Percentiles rank a stretch among this genome's conserved stretches.
Evolutionary conservation across 1,140 invertebrate species (phyloP).

Genomic region (Kradibia gibbosae): DNA sequence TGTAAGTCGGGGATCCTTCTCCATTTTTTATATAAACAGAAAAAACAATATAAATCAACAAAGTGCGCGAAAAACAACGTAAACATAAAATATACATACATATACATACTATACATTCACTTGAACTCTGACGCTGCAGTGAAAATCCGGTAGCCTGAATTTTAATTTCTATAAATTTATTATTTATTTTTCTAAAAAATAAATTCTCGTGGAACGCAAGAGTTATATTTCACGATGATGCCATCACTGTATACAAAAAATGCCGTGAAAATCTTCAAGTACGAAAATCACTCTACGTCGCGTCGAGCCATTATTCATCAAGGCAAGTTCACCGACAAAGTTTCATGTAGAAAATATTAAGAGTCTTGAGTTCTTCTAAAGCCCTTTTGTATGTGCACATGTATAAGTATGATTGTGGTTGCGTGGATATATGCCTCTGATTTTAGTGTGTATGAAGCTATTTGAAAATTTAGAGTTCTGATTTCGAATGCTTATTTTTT

Average conservation of each 20-base stretch:
- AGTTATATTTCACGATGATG: background rate
- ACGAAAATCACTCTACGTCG: conserved; percentile 2
- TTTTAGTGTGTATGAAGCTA: background rate
- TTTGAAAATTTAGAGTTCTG: background rate
- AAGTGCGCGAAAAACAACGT: background rate
- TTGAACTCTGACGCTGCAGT: background rate
- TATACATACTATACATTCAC: conserved; percentile 13
- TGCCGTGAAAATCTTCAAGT: background rate
- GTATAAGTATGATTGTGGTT: background rate
- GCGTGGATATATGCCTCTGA: background rate
- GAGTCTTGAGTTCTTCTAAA: background rate
- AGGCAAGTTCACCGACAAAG: background rate
- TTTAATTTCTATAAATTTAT: too few species aligned
- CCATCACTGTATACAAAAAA: conserved; percentile 1
- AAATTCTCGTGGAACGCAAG: background rate
- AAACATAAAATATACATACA: too few species aligned
- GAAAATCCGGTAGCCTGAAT: background rate
- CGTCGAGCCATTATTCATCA: conserved; percentile 35
- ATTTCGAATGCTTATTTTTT: background rate
- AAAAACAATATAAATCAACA: background rate
- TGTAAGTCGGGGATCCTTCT: background rate
- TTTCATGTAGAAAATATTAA: background rate
- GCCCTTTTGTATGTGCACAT: background rate
- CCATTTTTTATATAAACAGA: background rate
- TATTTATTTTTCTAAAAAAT: conserved; percentile 36